Conservation (phyloP, 2,113 vertebrate genomes). For the Fukomys damarensis region DNA sequence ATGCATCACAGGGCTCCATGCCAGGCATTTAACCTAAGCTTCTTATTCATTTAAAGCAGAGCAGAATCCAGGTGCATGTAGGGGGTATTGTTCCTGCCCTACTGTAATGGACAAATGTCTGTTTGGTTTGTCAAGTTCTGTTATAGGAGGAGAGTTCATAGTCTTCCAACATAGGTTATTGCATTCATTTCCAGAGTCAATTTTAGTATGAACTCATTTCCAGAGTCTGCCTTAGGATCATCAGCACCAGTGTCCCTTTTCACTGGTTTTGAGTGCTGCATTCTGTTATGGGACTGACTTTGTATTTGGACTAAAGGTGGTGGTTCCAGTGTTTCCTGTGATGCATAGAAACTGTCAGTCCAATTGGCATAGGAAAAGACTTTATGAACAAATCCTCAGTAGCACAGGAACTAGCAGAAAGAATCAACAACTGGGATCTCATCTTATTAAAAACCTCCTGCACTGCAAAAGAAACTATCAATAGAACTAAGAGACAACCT, state of each 20-base stretch:
- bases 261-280: neutral
- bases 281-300: neutral
- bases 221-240: neutral
- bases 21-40: neutral
- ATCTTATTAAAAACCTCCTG: too few relatives aligned
- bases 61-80: neutral
- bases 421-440: too few relatives aligned
- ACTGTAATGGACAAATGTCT: slow-evolving; percentile 29
- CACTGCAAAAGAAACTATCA: too few relatives aligned
- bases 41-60: slow-evolving; percentile 24
- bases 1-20: neutral
- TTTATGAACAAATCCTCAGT: too few relatives aligned
- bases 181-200: neutral
- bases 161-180: neutral
- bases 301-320: neutral
- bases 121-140: neutral
- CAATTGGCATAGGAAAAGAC: too few relatives aligned
- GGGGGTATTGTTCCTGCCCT: neutral
- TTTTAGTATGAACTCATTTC: neutral
- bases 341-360: neutral
- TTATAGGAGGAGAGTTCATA: neutral
- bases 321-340: neutral
- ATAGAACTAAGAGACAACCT: too few relatives aligned
- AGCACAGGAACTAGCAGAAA: too few relatives aligned
- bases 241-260: neutral